Conservation (phyloP, 2,113 vertebrate genomes). For the Centropus bengalensis region DNA sequence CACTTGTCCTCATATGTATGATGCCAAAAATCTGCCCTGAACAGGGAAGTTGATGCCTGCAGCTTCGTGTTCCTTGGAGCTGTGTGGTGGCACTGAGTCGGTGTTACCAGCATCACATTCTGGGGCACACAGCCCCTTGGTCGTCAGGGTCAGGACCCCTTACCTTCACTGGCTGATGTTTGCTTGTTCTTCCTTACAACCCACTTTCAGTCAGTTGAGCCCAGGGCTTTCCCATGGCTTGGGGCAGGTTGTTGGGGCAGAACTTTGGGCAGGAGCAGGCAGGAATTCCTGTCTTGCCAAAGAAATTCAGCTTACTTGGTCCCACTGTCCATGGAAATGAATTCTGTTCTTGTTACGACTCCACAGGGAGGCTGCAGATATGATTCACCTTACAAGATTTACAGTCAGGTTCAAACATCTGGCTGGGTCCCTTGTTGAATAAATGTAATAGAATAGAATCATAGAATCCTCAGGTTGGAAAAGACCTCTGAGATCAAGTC, state of each 20-base stretch:
- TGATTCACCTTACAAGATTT: not conserved
- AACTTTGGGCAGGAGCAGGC: not conserved
- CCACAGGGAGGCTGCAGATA: not conserved
- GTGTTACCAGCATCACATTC: not conserved
- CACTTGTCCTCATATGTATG: accelerated
- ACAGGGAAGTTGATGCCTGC: not conserved
- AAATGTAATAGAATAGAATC: not conserved
- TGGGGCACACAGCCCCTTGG: not conserved
- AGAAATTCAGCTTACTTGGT: not conserved
- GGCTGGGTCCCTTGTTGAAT: not conserved
- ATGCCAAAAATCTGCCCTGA: not conserved
- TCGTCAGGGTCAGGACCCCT: not conserved
- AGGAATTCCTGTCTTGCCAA: not conserved
- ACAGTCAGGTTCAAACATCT: not conserved
- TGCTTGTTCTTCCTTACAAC: not conserved
- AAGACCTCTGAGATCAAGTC: too few relatives aligned
- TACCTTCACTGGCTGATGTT: not conserved
- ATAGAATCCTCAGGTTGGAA: too few relatives aligned
- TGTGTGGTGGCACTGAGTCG: accelerated
- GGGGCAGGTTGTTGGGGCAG: not conserved
- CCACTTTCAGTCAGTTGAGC: not conserved
- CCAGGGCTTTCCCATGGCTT: not conserved
- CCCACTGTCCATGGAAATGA: not conserved
- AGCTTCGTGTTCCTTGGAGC: accelerated
- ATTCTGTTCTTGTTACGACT: not conserved